These are phyloP conservation scores for Notodonta ziczac DNA, from an alignment of 2,888 invertebrate species.

Conservation along the genomic window DNA sequence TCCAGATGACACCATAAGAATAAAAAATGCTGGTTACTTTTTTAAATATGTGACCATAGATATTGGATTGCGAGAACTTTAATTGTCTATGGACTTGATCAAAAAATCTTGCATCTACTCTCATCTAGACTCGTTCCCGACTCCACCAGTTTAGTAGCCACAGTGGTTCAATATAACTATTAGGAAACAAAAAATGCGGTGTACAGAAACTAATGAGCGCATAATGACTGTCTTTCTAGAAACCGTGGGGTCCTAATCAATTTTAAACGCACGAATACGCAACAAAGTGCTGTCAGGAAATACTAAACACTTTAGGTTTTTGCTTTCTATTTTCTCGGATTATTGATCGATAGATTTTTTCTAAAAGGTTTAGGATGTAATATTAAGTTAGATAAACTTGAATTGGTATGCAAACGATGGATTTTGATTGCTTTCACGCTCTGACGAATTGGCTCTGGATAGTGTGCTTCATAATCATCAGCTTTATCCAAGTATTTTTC, in stretches of 20 bases:
- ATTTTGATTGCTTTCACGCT: slow-evolving; percentile 1
- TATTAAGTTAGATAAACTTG: not conserved
- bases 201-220: slow-evolving; percentile 11
- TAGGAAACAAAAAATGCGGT: slow-evolving; percentile 3
- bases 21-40: too few relatives aligned
- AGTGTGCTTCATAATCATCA: too few relatives aligned
- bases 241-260: slow-evolving; percentile 26
- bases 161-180: not conserved
- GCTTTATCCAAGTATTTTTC: too few relatives aligned
- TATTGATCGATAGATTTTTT: not conserved
- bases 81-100: too few relatives aligned
- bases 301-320: not conserved
- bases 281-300: slow-evolving; percentile 20
- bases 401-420: not conserved
- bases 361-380: not conserved
- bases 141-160: not conserved
- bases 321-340: slow-evolving; percentile 1
- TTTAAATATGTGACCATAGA: too few relatives aligned
- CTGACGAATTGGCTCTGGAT: not conserved
- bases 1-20: too few relatives aligned
- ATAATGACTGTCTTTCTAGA: slow-evolving; percentile 19
- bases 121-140: not conserved
- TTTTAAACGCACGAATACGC: slow-evolving; percentile 29
- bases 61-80: too few relatives aligned
- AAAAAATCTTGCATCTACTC: not conserved